phyloP scores from a whole-genome alignment of 2,113 vertebrate genomes.

The Misgurnus anguillicaudatus region DNA sequence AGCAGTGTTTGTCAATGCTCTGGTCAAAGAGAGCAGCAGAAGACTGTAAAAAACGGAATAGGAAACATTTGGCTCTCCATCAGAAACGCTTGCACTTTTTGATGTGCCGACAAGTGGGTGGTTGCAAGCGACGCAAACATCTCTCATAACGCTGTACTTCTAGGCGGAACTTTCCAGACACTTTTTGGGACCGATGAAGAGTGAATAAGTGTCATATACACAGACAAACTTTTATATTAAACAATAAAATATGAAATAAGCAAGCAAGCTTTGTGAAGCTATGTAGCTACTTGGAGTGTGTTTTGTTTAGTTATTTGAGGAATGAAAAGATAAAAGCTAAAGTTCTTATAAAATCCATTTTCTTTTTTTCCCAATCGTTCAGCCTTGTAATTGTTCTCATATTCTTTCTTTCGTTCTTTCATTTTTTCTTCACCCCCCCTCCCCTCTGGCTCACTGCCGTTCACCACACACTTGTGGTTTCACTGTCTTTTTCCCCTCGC shows the following conservation, averaged over 20 bases:
- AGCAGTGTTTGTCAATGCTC: background rate
- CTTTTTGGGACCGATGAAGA: constrained; percentile 21
- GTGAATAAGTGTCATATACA: constrained; percentile 38
- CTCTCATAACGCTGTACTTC: constrained; percentile 42
- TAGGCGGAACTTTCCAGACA: constrained; percentile 55
- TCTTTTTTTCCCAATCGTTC: background rate
- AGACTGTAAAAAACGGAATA: constrained; percentile 43
- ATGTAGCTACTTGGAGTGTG: background rate
- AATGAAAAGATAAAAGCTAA: background rate
- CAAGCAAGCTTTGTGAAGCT: constrained; percentile 19
- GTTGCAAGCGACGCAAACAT: constrained; percentile 33
- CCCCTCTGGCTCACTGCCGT: constrained; percentile 52
- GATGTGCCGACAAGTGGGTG: constrained; percentile 56
- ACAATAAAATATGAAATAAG: constrained; percentile 17
- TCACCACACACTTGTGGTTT: constrained; percentile 58
- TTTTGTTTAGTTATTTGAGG: background rate
- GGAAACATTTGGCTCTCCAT: constrained; percentile 56
- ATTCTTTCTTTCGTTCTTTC: background rate
- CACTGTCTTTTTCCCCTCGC: constrained; percentile 55
- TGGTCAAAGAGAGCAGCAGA: constrained; percentile 31
- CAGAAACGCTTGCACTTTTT: constrained; percentile 56
- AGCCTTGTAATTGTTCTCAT: background rate
- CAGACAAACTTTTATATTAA: constrained; percentile 45
- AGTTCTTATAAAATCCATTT: background rate
- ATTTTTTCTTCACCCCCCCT: constrained; percentile 9